These are phyloP conservation scores for Zeugodacus cucurbitae DNA, from an alignment of 1,140 invertebrate species.

Conservation along the genomic window DNA sequence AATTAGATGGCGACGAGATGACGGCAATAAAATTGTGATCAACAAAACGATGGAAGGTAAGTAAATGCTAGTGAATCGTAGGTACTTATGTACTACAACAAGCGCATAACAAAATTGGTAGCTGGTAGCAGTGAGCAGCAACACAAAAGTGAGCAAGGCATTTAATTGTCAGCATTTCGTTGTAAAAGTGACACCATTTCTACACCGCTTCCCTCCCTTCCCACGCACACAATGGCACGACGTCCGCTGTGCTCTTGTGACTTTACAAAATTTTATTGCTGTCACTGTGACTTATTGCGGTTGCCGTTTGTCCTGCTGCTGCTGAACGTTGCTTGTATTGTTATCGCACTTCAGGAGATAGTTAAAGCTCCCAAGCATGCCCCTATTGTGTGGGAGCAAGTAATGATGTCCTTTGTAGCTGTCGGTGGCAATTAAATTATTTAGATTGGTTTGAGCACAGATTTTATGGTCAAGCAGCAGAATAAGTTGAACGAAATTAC, in stretches of 20 bases:
- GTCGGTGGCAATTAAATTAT: conserved; percentile 14
- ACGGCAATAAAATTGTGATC: conserved; percentile 83
- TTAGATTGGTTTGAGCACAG: background rate
- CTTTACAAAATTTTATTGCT: background rate
- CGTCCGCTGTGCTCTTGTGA: background rate
- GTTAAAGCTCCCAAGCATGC: background rate
- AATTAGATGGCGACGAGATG: conserved; percentile 92
- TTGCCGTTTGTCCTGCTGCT: background rate
- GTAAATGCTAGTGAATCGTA: conserved; percentile 46
- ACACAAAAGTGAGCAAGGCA: background rate
- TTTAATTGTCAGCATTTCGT: background rate
- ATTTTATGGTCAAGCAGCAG: background rate
- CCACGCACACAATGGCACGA: background rate
- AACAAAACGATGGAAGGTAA: conserved; percentile 84
- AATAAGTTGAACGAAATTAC: no score
- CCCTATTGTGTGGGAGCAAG: background rate
- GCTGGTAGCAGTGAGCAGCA: no score
- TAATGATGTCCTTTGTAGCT: background rate
- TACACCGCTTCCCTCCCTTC: background rate
- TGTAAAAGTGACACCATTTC: background rate
- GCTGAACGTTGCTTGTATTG: background rate
- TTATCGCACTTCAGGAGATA: background rate
- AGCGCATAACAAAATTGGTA: background rate
- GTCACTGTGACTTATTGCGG: background rate
- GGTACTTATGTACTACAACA: background rate